Conservation (phyloP, 2,113 vertebrate species). For the Mola mola region DNA sequence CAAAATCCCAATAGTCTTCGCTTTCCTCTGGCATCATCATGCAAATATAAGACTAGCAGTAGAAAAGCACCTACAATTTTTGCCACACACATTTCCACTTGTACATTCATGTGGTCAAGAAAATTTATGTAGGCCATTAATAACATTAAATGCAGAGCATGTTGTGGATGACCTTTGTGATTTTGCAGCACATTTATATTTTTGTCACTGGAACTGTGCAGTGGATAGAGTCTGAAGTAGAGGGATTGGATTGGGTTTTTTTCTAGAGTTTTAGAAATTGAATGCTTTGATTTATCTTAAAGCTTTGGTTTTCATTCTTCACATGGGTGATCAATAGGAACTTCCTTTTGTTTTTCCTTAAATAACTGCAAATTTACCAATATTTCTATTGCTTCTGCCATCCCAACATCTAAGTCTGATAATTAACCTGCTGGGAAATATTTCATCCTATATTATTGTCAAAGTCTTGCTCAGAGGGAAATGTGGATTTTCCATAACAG, state of each 20-base stretch:
- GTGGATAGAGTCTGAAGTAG: no score
- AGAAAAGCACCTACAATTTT: constrained; percentile 26
- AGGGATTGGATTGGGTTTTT: constrained; percentile 16
- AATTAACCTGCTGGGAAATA: no score
- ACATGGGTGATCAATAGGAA: no score
- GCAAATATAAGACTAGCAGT: constrained; percentile 36
- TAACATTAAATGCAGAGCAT: constrained; percentile 21
- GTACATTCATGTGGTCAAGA: constrained; percentile 20
- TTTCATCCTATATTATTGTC: no score
- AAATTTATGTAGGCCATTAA: constrained; percentile 23
- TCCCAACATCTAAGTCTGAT: no score
- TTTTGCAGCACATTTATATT: constrained; percentile 35
- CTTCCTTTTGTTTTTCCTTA: no score
- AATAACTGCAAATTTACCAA: no score
- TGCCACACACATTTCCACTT: constrained; percentile 29
- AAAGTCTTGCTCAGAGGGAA: no score
- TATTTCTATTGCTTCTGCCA: no score
- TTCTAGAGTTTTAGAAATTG: constrained; percentile 7
- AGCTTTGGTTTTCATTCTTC: no score
- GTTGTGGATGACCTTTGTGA: constrained; percentile 33
- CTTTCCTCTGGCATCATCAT: constrained; percentile 19
- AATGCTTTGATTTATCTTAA: no score
- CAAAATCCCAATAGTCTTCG: constrained; percentile 32
- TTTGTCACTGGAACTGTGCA: constrained; percentile 59
- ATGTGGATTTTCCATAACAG: no score